These are phyloP conservation scores for Steatornis caripensis DNA, from an alignment of 2,113 vertebrate species.

Conservation along the genomic window DNA sequence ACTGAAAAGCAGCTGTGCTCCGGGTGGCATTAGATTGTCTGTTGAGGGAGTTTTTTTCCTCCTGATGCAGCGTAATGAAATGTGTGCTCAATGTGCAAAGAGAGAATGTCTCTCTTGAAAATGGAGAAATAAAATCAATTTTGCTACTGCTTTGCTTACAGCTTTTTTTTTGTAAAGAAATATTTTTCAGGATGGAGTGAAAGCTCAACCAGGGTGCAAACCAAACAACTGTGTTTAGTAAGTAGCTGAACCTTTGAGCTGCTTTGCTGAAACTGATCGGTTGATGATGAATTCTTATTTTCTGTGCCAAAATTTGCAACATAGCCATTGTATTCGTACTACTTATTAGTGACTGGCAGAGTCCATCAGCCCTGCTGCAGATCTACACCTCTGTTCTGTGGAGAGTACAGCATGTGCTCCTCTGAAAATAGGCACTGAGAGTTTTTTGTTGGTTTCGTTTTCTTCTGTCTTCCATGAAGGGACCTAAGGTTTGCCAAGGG, in stretches of 20 bases:
- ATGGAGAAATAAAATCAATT: not conserved
- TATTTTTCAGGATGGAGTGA: not conserved
- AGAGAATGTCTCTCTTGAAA: not conserved
- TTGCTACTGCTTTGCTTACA: not conserved
- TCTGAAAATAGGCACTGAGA: not conserved
- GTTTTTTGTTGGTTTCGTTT: not conserved
- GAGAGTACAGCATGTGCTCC: not conserved
- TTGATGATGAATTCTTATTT: not conserved
- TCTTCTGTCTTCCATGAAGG: not conserved
- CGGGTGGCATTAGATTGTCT: not conserved
- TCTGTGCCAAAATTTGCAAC: not conserved
- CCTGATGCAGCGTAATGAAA: not conserved
- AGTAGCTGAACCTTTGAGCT: not conserved
- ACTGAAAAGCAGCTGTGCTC: not conserved
- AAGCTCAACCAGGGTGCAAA: not conserved
- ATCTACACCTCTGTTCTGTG: fast-evolving
- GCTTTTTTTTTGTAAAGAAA: not conserved
- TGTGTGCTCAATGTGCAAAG: not conserved
- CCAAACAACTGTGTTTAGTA: not conserved
- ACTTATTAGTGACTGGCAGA: not conserved
- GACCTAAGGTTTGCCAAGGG: not conserved
- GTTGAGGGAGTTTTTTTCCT: not conserved
- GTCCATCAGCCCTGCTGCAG: not conserved
- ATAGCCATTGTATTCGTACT: not conserved
- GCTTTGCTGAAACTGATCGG: not conserved